Base-by-base conservation (phyloP, 2,113 vertebrate genomes). In the Oxyura jamaicensis region DNA sequence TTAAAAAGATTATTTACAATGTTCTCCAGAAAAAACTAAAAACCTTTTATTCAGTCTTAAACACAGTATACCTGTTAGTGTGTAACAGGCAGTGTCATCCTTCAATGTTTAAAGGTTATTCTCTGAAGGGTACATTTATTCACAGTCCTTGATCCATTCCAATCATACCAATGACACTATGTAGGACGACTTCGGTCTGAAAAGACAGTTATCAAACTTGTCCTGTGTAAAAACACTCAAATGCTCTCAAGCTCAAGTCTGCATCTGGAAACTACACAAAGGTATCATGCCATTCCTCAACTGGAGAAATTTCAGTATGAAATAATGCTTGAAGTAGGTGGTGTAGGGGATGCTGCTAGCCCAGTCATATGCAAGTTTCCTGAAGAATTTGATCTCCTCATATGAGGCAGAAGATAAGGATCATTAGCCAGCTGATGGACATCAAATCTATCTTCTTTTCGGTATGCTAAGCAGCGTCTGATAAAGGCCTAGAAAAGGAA, bases 371-470 rank as follows among this genome's bases (percentile, higher is more conserved):
- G 99, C 96, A 99, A 98, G 94, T 99, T 99, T 97, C 99, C 99
- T 97, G 99, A 99, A 97, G 99, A 99, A 98, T 99, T 99, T 41
- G 99, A 99, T 98, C 99, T 98, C 96, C 99, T 98, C 98, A 99
- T 99, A 93, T 99, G 99, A 79, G 99, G 99, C 71, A 99, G 99
- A 97, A 99, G 98, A 96, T 99, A 99, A 41, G 99, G 98, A 97
- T 99, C 99, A 17, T 99, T 99, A 71, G 99, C 99, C 97, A 99
- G 97, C 96, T 99, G 99, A 96, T 99, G 99, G 80, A 99, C 99
- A 69, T 99, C 99, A 75, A 99, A 98, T 46, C 99, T 98, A 95
- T 99, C 99, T 96, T 99, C 99, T 97, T 99, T 99, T 94, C 99
- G 98, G 97, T 99, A 99, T 18, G 99, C 99, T 97, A 99, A 98